phyloP scores from a whole-genome alignment of 64 coral and sea anemone species.

The Platygyra sinensis region DNA sequence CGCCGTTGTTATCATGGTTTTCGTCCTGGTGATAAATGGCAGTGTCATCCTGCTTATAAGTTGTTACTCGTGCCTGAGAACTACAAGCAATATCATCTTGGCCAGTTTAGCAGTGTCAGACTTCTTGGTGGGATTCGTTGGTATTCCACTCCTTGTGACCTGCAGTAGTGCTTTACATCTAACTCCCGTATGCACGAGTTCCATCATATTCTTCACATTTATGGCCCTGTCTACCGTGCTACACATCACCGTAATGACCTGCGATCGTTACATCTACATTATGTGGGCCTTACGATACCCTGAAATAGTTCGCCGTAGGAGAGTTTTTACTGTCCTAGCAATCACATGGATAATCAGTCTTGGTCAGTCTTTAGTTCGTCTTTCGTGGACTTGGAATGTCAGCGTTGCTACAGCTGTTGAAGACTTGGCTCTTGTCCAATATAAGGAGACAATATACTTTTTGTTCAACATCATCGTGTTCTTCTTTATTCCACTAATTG shows the following conservation, averaged over 20 bases:
- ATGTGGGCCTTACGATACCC: conserved; percentile 44
- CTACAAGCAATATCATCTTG: conserved; percentile 47
- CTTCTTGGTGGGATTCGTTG: conserved; percentile 35
- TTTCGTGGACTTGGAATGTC: conserved; percentile 37
- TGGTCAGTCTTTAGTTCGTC: conserved; percentile 21
- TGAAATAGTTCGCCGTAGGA: conserved; percentile 12
- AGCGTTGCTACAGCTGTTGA: conserved; percentile 4
- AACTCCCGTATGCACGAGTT: conserved; percentile 5
- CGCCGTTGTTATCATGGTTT: conserved; percentile 25
- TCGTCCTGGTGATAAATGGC: conserved; percentile 27
- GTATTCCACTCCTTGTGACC: conserved; percentile 31
- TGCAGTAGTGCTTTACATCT: conserved; percentile 3
- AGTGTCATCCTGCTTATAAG: conserved; percentile 38
- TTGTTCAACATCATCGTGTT: conserved; percentile 17
- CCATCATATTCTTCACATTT: conserved; percentile 47
- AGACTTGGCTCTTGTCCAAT: neutral
- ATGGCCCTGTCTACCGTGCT: conserved; percentile 49
- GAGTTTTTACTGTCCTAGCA: conserved; percentile 6
- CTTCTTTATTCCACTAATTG: conserved; percentile 15
- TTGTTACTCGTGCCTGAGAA: conserved; percentile 12
- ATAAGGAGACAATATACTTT: conserved; percentile 23
- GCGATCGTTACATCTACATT: conserved; percentile 60
- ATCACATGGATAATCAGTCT: conserved; percentile 28
- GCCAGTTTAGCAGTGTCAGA: conserved; percentile 56
- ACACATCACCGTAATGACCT: conserved; percentile 60